phyloP scores from a whole-genome alignment of 2,797 vertebrate species.

The Chelidonichthys spinosus region DNA sequence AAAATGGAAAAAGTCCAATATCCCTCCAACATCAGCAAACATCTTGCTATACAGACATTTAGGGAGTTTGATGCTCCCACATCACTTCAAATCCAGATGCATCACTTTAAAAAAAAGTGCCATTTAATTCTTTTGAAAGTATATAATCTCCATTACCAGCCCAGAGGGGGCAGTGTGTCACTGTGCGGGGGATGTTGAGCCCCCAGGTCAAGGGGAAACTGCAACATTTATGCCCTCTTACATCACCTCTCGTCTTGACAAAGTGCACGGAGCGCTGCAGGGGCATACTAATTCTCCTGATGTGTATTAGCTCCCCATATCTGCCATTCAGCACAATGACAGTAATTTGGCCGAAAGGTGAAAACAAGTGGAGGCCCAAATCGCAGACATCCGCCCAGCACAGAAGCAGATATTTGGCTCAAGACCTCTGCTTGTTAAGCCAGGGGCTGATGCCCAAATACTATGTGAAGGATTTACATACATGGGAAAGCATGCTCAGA shows the following conservation, averaged over 20 bases:
- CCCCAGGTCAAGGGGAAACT: constrained; percentile 73
- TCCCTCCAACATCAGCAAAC: neutral
- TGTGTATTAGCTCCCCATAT: constrained; percentile 68
- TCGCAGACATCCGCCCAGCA: constrained; percentile 55
- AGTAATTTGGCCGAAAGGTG: constrained; percentile 75
- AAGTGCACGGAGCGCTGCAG: constrained; percentile 74
- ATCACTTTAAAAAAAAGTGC: constrained; percentile 20
- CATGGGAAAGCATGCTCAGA: neutral
- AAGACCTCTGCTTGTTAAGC: neutral
- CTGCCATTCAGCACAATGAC: constrained; percentile 79
- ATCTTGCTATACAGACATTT: constrained; percentile 1
- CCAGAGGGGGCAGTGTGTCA: constrained; percentile 86
- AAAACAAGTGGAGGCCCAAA: constrained; percentile 65
- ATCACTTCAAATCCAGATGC: constrained; percentile 31
- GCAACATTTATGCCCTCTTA: constrained; percentile 82
- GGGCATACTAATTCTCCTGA: constrained; percentile 79
- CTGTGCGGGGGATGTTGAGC: constrained; percentile 67
- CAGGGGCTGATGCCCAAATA: neutral
- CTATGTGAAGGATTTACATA: neutral
- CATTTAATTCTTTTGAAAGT: constrained; percentile 29
- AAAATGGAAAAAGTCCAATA: neutral
- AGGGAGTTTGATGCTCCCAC: constrained; percentile 15
- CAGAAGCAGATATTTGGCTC: constrained; percentile 26
- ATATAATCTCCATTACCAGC: constrained; percentile 63
- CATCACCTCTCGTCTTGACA: constrained; percentile 81